Percentiles rank a stretch among this genome's conserved stretches.
These are phyloP conservation scores for Montifringilla adamsi DNA, from an alignment of 2,113 vertebrate genomes.

Conservation along the genomic window DNA sequence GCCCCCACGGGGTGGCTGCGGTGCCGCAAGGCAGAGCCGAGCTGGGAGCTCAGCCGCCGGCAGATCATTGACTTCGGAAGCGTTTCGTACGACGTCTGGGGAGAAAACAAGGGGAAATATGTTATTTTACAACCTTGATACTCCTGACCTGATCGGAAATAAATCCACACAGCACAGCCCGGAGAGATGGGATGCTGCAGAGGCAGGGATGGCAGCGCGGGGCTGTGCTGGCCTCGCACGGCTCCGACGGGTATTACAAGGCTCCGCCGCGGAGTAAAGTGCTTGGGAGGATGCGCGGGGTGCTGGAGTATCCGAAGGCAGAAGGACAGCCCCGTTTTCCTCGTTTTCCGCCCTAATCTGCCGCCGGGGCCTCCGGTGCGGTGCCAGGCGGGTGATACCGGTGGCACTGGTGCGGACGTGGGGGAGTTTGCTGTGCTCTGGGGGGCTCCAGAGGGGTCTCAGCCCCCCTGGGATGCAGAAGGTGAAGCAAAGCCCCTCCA, in stretches of 20 bases:
- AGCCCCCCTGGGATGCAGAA: neutral
- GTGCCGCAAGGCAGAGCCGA: neutral
- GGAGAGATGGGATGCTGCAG: neutral
- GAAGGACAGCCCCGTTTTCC: accelerated
- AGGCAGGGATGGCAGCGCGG: neutral
- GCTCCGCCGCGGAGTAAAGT: accelerated
- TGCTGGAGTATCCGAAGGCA: accelerated
- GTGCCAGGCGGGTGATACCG: accelerated
- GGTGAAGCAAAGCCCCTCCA: accelerated
- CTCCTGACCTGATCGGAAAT: slow-evolving; percentile 74
- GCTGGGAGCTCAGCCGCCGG: neutral
- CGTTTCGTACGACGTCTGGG: slow-evolving; percentile 29
- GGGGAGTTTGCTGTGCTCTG: accelerated
- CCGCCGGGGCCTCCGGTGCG: accelerated
- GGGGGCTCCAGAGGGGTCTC: accelerated
- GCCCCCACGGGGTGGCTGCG: neutral
- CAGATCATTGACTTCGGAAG: slow-evolving; percentile 70
- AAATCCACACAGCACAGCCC: slow-evolving; percentile 15
- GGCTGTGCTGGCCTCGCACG: slow-evolving; percentile 61
- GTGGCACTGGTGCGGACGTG: neutral
- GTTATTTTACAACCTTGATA: slow-evolving; percentile 78
- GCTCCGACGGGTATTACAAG: neutral
- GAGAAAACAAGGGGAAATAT: slow-evolving; percentile 71
- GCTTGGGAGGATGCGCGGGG: neutral
- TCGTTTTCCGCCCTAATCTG: accelerated